phyloP scores from a whole-genome alignment of 2,797 vertebrate genomes.

The Lithobates pipiens region DNA sequence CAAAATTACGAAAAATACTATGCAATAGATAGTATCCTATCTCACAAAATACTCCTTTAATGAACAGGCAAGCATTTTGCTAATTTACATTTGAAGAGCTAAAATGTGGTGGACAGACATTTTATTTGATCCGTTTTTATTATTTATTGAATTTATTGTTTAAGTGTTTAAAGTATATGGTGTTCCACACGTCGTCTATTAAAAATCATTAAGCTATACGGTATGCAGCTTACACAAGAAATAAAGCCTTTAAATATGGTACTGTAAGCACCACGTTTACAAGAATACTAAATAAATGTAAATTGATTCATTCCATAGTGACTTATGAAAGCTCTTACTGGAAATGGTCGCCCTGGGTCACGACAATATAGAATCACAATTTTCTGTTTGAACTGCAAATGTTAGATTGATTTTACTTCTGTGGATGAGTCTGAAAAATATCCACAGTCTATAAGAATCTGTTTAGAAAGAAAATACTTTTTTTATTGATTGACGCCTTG shows the following conservation, averaged over 20 bases:
- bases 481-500: slow-evolving; percentile 7
- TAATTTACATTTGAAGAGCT: too few relatives aligned
- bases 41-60: too few relatives aligned
- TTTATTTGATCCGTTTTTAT: too few relatives aligned
- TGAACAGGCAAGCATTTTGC: too few relatives aligned
- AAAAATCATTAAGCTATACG: background rate
- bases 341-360: slow-evolving; percentile 39
- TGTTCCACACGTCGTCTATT: background rate
- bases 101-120: background rate
- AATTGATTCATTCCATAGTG: slow-evolving; percentile 36
- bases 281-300: slow-evolving; percentile 32
- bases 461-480: slow-evolving; percentile 11
- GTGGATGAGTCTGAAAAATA: slow-evolving; percentile 2
- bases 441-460: background rate
- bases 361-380: slow-evolving; percentile 39
- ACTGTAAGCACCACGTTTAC: slow-evolving; percentile 2
- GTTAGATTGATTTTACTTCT: slow-evolving; percentile 12
- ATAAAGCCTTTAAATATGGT: slow-evolving; percentile 4
- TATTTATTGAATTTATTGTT: background rate
- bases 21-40: too few relatives aligned
- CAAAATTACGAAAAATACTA: too few relatives aligned
- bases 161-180: background rate
- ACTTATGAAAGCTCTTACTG: slow-evolving; percentile 39
- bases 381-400: slow-evolving; percentile 28
- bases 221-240: background rate